Evolutionary conservation across 2,797 vertebrate genomes (phyloP).

Genomic region (Pyrrhura leucotis): DNA sequence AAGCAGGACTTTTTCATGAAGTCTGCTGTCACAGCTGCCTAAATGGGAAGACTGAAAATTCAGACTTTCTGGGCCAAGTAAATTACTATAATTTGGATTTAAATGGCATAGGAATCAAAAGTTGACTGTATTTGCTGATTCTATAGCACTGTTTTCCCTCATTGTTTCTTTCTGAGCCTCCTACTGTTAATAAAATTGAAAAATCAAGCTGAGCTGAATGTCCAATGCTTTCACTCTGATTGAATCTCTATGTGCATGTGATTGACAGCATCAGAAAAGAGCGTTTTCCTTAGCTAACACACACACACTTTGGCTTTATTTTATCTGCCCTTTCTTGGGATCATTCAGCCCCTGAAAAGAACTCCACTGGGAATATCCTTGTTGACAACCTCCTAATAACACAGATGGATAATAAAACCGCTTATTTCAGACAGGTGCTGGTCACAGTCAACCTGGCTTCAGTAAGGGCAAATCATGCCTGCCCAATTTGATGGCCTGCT

Average conservation of each 20-base stretch:
- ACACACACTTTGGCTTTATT: not conserved
- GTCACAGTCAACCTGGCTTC: not conserved
- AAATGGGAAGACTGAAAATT: constrained; percentile 23
- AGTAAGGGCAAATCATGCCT: not conserved
- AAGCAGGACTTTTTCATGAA: not conserved
- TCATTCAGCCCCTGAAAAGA: not conserved
- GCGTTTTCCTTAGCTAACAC: constrained; percentile 1
- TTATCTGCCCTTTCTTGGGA: not conserved
- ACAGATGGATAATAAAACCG: not conserved
- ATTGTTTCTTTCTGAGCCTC: constrained; percentile 60
- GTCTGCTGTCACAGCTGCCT: not conserved
- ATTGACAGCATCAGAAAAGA: constrained; percentile 21
- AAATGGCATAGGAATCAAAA: constrained; percentile 32
- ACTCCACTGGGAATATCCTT: not conserved
- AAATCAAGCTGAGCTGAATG: constrained; percentile 67
- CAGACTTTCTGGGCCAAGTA: constrained; percentile 2
- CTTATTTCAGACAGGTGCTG: not conserved
- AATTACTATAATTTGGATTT: constrained; percentile 57
- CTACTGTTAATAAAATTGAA: constrained; percentile 73
- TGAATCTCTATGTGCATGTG: not conserved
- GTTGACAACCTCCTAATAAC: not conserved
- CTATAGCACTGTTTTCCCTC: constrained; percentile 34
- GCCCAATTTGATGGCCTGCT: not conserved
- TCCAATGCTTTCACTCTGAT: constrained; percentile 42
- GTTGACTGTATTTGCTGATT: constrained; percentile 37